These are phyloP conservation scores for Megaustenia siamemsis DNA, from an alignment of 2,888 invertebrate species.

Conservation along the genomic window DNA sequence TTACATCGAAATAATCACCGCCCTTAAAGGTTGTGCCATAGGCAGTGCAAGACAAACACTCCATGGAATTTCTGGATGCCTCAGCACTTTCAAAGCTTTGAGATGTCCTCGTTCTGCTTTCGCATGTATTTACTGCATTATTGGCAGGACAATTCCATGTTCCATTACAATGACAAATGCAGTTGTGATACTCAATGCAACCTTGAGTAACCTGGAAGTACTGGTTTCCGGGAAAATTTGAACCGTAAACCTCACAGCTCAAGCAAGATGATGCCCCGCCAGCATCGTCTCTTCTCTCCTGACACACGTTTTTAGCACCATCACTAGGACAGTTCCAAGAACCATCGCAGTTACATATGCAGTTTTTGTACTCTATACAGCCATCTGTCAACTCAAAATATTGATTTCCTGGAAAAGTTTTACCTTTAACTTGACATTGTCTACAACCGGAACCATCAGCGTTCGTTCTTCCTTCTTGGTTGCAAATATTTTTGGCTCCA, in stretches of 20 bases:
- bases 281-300: constrained; percentile 48
- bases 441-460: neutral
- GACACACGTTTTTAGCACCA: constrained; percentile 58
- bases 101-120: neutral
- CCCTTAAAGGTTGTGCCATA: constrained; percentile 61
- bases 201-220: neutral
- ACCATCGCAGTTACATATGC: neutral
- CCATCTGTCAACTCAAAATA: neutral
- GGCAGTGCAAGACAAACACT: constrained; percentile 14
- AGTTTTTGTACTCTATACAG: neutral
- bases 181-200: neutral
- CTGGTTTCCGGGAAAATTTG: neutral
- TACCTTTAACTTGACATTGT: neutral
- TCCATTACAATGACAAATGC: constrained; percentile 4
- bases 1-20: constrained; percentile 64
- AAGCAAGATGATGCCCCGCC: neutral
- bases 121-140: neutral
- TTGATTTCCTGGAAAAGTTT: neutral
- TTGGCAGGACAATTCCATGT: constrained; percentile 64
- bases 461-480: too few species aligned
- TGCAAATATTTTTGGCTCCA: constrained; percentile 58
- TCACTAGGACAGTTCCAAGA: constrained; percentile 64
- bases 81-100: neutral
- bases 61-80: neutral
- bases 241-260: neutral